Evolutionary conservation across 2,113 vertebrate species (phyloP), one percentile per base, ranked within the genome.

Genomic region (Corvus cornix): DNA sequence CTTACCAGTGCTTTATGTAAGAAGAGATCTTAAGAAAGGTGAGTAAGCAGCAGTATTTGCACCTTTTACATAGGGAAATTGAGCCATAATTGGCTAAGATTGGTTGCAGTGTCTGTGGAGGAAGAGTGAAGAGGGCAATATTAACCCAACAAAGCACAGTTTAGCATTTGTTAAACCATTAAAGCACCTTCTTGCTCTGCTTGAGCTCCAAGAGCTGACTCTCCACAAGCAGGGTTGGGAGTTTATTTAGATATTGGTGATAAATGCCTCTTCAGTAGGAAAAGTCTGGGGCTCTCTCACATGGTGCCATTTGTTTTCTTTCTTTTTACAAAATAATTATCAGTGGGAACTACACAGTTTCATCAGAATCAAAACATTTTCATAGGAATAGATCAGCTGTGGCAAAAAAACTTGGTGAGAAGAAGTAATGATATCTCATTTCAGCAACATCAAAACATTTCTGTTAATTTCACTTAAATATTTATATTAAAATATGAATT

Each of bases 351-450:
- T 4, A 11, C 33, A 46, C 5, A 28, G 23, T 56, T 92, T 70
- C 66, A 48, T 53, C 78, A 81, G 92, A 92, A 90, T 73, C 43
- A 87, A 93, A 95, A 81, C 17, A 67, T 88, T 86, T 92, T 79
- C 20, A 17, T 59, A 63, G 27, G 33, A 90, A 35, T 60, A 55
- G 35, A 84, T 90, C 68, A 86, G 37, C 72, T 92, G 73, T 35
- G 28, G 41, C 41, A 66, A 72, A 94, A 93, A 80, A 59, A 8
- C 12, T 28, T 60, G 44, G 31, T 72, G 60, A 93, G 82, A 78
- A 89, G 52, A 63, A 84, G 75, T 80, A 92, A 80, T 39, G 55
- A 75, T 87, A 69, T 84, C 52, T 77, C 46, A 27, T 96, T 93
- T 86, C 48, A 80, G 8, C 30, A 94, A 27, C 51, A 90, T 72